These are phyloP conservation scores for Halcyon smyrnensis DNA, from an alignment of 2,797 vertebrate genomes.

Conservation along the genomic window DNA sequence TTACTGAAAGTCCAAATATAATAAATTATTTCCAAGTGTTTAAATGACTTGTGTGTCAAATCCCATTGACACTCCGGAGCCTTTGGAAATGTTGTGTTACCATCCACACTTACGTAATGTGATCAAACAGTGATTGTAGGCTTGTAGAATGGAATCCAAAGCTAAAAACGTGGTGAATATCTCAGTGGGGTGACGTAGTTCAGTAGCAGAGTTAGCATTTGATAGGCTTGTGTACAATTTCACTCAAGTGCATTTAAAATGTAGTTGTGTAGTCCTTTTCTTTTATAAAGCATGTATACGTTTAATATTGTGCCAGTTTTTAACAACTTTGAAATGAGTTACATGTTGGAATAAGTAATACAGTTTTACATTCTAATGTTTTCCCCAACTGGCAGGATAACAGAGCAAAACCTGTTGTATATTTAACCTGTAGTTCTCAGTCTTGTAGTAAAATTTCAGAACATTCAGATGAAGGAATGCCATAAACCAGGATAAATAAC, in stretches of 20 bases:
- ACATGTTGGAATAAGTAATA: background rate
- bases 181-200: background rate
- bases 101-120: accelerated
- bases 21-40: background rate
- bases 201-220: background rate
- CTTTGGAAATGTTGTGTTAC: background rate
- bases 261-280: background rate
- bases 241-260: background rate
- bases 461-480: background rate
- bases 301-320: background rate
- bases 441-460: background rate
- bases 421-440: background rate
- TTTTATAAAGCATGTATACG: background rate
- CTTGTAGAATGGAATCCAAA: background rate
- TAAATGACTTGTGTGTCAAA: background rate
- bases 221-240: background rate
- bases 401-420: background rate
- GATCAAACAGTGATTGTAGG: background rate
- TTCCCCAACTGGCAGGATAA: background rate
- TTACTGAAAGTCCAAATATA: background rate
- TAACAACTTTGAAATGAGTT: background rate
- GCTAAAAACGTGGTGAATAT: background rate
- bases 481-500: background rate
- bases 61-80: background rate
- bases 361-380: background rate